phyloP scores from a whole-genome alignment of 2,888 invertebrate genomes.

The Hypsopygia costalis region DNA sequence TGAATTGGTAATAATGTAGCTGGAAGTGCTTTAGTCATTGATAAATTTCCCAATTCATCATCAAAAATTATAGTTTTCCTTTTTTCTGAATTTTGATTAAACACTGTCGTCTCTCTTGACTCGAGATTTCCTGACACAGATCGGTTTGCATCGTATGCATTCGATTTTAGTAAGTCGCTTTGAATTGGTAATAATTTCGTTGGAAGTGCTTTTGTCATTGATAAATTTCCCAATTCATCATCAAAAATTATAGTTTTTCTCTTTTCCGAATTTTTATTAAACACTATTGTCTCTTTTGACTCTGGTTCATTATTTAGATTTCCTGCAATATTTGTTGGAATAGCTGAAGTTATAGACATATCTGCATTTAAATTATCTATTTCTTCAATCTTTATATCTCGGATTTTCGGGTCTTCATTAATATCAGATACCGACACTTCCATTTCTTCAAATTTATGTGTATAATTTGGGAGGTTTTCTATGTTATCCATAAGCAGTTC shows the following conservation, averaged over 20 bases:
- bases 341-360: neutral
- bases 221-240: conserved; percentile 16
- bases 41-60: conserved; percentile 28
- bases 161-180: neutral
- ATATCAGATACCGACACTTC: no score
- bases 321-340: no score
- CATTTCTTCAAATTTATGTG: no score
- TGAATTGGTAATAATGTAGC: conserved; percentile 14
- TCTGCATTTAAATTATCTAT: neutral
- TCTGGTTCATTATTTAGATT: no score
- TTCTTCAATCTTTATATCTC: conserved; percentile 10
- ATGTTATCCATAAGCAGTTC: no score
- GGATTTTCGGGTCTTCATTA: no score
- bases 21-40: conserved; percentile 33
- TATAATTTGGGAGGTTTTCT: no score
- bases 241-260: conserved; percentile 27
- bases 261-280: neutral
- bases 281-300: no score
- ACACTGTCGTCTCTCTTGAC: neutral
- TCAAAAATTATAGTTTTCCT: conserved; percentile 25
- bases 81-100: conserved; percentile 9
- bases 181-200: conserved; percentile 1
- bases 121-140: neutral
- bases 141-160: neutral
- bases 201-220: conserved; percentile 26